Conservation (phyloP, 2,888 invertebrate species). For the Notodonta ziczac region DNA sequence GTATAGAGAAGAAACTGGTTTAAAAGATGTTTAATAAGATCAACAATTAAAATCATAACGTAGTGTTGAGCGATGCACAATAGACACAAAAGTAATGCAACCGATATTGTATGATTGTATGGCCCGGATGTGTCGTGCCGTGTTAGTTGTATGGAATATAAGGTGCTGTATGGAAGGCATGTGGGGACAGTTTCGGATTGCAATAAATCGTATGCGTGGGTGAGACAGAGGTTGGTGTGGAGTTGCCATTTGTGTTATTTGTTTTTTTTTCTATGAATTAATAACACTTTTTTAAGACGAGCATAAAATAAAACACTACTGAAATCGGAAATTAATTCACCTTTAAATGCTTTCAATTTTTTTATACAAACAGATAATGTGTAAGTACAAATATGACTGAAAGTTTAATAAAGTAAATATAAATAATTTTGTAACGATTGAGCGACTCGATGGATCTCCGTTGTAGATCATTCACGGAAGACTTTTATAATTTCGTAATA, state of each 20-base stretch:
- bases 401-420: too few species aligned
- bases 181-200: slow-evolving; percentile 78
- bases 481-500: slow-evolving; percentile 84
- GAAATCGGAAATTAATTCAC: too few species aligned
- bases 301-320: not conserved
- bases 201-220: slow-evolving; percentile 77
- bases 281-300: not conserved
- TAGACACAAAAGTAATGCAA: slow-evolving; percentile 37
- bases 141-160: slow-evolving; percentile 61
- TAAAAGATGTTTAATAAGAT: slow-evolving; percentile 8
- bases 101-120: slow-evolving; percentile 43
- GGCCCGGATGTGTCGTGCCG: slow-evolving; percentile 72
- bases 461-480: slow-evolving; percentile 67
- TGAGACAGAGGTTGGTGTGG: slow-evolving; percentile 50
- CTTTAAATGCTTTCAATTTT: too few species aligned
- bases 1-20: not conserved
- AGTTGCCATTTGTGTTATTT: slow-evolving; percentile 27
- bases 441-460: slow-evolving; percentile 26
- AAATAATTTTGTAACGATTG: not conserved
- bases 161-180: slow-evolving; percentile 66
- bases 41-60: slow-evolving; percentile 20
- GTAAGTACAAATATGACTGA: too few species aligned
- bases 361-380: too few species aligned
- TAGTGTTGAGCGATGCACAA: slow-evolving; percentile 28
- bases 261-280: not conserved